phyloP scores from a whole-genome alignment of 1,140 invertebrate species.

The Tetramorium parvispinum region DNA sequence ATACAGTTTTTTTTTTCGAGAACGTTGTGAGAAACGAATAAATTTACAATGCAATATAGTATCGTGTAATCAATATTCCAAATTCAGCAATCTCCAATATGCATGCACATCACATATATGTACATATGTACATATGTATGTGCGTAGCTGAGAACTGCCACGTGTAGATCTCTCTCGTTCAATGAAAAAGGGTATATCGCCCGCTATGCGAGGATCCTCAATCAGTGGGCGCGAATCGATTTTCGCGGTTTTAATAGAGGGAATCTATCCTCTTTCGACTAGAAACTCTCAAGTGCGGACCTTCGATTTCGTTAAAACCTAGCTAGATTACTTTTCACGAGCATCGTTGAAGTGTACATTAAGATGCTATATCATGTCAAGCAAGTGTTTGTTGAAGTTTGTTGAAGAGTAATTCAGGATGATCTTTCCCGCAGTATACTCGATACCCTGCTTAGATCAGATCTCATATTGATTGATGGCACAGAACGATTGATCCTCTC shows the following conservation, averaged over 20 bases:
- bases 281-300: background rate
- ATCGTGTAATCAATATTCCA: slow-evolving; percentile 13
- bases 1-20: background rate
- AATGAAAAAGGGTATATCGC: background rate
- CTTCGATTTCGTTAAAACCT: slow-evolving; percentile 62
- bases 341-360: slow-evolving; percentile 57
- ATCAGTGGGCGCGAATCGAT: slow-evolving; percentile 10
- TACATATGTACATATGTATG: too few species aligned
- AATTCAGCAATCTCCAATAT: background rate
- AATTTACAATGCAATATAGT: background rate
- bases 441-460: background rate
- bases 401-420: slow-evolving; percentile 10
- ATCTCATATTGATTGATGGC: slow-evolving; percentile 18
- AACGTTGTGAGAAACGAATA: background rate
- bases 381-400: slow-evolving; percentile 33
- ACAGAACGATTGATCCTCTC: background rate
- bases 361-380: slow-evolving; percentile 23
- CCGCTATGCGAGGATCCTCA: background rate
- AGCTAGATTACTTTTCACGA: slow-evolving; percentile 44
- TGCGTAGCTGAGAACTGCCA: background rate
- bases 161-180: background rate
- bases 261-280: background rate
- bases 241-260: slow-evolving; percentile 12
- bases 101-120: too few species aligned
- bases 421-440: slow-evolving; percentile 18